Evolutionary conservation across 2,797 vertebrate species (phyloP).

Genomic region (Spheniscus humboldti): DNA sequence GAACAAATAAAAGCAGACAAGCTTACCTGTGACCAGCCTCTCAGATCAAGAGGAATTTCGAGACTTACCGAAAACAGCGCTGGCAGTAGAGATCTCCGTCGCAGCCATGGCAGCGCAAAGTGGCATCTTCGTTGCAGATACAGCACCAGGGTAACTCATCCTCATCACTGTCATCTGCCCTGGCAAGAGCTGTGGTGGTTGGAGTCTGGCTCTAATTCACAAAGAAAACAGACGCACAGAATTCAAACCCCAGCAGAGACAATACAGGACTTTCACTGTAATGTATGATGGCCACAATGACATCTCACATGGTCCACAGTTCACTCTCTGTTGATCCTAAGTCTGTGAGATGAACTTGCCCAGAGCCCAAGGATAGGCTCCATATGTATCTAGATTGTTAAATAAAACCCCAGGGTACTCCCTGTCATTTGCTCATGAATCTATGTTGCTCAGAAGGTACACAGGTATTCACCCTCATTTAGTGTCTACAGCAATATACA

Average conservation of each 20-base stretch:
- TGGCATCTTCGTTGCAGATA: slow-evolving; percentile 92
- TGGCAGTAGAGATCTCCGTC: slow-evolving; percentile 91
- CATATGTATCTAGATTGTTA: not conserved
- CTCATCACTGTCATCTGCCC: slow-evolving; percentile 77
- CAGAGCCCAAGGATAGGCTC: not conserved
- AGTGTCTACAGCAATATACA: not conserved
- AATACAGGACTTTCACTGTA: not conserved
- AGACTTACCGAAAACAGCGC: slow-evolving; percentile 88
- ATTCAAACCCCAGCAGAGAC: not conserved
- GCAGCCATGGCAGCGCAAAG: slow-evolving; percentile 87
- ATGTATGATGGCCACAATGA: not conserved
- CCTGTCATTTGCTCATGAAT: not conserved
- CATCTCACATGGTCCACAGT: not conserved
- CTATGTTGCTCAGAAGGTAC: not conserved
- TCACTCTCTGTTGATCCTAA: not conserved
- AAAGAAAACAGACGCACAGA: not conserved
- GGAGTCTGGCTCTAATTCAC: slow-evolving; percentile 4
- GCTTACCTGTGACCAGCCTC: not conserved
- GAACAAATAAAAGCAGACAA: not conserved
- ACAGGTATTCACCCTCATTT: not conserved
- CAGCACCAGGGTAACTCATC: slow-evolving; percentile 98
- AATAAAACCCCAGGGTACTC: not conserved
- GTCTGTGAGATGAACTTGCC: not conserved
- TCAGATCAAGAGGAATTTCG: not conserved
- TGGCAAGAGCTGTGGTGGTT: slow-evolving; percentile 7